These are phyloP conservation scores for Rhyacophila evoluta DNA, from an alignment of 2,888 invertebrate genomes.

Conservation along the genomic window DNA sequence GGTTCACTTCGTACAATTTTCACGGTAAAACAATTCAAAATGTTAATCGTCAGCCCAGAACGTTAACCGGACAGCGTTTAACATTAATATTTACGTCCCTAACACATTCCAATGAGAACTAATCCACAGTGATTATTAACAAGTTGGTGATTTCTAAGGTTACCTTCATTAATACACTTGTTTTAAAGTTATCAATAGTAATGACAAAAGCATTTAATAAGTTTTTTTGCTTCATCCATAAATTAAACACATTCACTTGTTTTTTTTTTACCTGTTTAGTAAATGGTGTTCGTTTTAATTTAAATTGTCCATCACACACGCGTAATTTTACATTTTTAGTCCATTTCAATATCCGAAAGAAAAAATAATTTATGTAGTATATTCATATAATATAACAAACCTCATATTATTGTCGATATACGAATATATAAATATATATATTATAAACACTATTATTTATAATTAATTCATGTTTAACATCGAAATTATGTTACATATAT, in stretches of 20 bases:
- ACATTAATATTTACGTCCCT: background rate
- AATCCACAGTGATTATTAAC: background rate
- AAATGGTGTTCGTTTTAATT: background rate
- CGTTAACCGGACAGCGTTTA: background rate
- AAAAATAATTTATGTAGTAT: background rate
- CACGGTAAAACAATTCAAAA: background rate
- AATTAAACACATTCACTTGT: constrained; percentile 19
- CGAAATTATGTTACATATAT: constrained; percentile 25
- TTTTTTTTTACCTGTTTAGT: constrained; percentile 20
- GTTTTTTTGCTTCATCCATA: background rate
- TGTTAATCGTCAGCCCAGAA: background rate
- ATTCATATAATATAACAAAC: constrained; percentile 23
- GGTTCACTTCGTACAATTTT: background rate
- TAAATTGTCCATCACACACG: background rate
- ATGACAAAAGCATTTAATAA: background rate
- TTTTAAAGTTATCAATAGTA: background rate
- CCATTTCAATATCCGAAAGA: constrained; percentile 6
- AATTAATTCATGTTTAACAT: constrained; percentile 27
- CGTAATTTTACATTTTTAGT: background rate
- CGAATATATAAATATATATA: constrained; percentile 40
- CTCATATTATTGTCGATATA: constrained; percentile 50
- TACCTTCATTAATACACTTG: background rate
- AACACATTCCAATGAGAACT: background rate
- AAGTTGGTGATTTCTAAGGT: background rate
- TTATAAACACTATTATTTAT: background rate